Percentiles rank a stretch among this genome's conserved stretches.
These are phyloP conservation scores for Bimastos eiseni DNA, from an alignment of 2,888 invertebrate species.

Conservation along the genomic window DNA sequence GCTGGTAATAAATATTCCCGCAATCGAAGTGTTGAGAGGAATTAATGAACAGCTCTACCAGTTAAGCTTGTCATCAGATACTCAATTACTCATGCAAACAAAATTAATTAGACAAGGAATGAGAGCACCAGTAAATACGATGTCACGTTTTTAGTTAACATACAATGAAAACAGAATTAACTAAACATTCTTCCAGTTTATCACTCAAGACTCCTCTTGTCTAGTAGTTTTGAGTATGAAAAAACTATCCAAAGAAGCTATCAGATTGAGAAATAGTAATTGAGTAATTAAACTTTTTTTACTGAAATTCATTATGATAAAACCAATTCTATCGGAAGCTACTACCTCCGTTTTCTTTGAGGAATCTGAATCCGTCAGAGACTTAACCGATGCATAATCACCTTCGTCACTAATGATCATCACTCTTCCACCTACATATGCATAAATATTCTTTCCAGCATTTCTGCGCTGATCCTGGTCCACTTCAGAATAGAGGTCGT, in stretches of 20 bases:
- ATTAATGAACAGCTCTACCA: not conserved
- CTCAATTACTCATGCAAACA: not conserved
- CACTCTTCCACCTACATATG: slow-evolving; percentile 7
- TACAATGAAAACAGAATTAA: not conserved
- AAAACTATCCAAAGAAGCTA: not conserved
- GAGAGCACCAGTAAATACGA: not conserved
- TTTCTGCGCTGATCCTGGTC: not conserved
- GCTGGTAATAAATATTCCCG: too few species aligned
- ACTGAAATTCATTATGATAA: too few species aligned
- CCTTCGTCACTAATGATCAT: not conserved
- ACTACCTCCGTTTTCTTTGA: slow-evolving; percentile 8
- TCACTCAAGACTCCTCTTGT: too few species aligned
- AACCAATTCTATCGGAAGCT: not conserved
- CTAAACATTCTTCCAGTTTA: not conserved
- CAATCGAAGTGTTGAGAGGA: not conserved
- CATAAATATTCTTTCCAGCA: not conserved
- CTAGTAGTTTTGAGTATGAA: too few species aligned
- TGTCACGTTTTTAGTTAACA: not conserved
- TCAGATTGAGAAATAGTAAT: not conserved
- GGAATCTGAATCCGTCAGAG: not conserved
- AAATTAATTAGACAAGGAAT: not conserved
- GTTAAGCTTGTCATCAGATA: not conserved
- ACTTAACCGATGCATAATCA: slow-evolving; percentile 2
- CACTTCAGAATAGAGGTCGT: not conserved
- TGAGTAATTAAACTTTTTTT: not conserved